These are phyloP conservation scores for Chesias legatella DNA, from an alignment of 2,888 invertebrate species.

Conservation along the genomic window DNA sequence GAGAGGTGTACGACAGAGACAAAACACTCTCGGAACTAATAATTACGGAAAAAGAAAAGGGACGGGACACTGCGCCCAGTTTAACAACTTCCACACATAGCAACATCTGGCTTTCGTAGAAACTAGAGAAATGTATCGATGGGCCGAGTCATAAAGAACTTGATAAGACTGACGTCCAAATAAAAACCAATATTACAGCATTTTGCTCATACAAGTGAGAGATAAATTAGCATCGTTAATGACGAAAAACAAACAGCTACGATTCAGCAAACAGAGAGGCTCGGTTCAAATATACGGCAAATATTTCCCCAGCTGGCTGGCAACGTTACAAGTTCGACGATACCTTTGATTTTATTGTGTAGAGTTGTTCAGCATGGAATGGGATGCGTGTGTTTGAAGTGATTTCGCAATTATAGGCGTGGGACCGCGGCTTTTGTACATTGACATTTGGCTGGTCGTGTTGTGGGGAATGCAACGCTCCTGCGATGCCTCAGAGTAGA, in stretches of 20 bases:
- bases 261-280: slow-evolving; percentile 33
- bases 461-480: slow-evolving; percentile 46
- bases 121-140: slow-evolving; percentile 61
- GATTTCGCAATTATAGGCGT: slow-evolving; percentile 35
- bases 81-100: slow-evolving; percentile 58
- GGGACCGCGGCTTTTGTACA: slow-evolving; percentile 57
- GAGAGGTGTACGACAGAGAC: slow-evolving; percentile 50
- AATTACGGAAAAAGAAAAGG: slow-evolving; percentile 59
- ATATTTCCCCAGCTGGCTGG: slow-evolving; percentile 57
- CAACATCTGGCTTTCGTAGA: slow-evolving; percentile 63
- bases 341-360: slow-evolving; percentile 26
- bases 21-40: slow-evolving; percentile 48
- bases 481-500: slow-evolving; percentile 50
- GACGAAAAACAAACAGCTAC: slow-evolving; percentile 30
- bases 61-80: slow-evolving; percentile 53
- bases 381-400: slow-evolving; percentile 29
- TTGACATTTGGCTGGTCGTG: slow-evolving; percentile 62
- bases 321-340: slow-evolving; percentile 33
- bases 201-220: slow-evolving; percentile 11
- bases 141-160: slow-evolving; percentile 52
- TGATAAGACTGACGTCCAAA: slow-evolving; percentile 40
- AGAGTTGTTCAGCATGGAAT: slow-evolving; percentile 22
- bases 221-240: slow-evolving; percentile 14
- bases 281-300: slow-evolving; percentile 35
- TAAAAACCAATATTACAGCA: slow-evolving; percentile 17